Evolutionary conservation across 1,140 invertebrate species (phyloP).

Genomic region (Bombus soroeensis): DNA sequence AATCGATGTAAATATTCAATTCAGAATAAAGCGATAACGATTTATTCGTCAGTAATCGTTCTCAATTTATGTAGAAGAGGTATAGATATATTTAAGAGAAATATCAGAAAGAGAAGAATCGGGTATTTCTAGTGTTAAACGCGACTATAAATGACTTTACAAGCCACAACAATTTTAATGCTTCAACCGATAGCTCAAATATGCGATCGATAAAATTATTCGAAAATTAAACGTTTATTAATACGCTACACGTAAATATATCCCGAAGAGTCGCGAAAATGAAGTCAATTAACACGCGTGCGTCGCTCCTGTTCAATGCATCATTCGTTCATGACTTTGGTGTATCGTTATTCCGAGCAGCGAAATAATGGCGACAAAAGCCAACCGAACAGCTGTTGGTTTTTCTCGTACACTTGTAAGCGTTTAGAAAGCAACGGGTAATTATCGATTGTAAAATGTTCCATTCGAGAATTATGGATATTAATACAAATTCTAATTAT

Average conservation of each 20-base stretch:
- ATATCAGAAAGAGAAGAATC: too few relatives aligned
- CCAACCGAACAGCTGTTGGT: neutral
- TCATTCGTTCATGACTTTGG: constrained; percentile 43
- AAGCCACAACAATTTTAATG: neutral
- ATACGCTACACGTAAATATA: constrained; percentile 25
- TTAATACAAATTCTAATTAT: too few relatives aligned
- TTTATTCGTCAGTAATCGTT: too few relatives aligned
- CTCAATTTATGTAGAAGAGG: too few relatives aligned
- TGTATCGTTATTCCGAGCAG: constrained; percentile 33
- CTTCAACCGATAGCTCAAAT: too few relatives aligned
- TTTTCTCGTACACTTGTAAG: neutral
- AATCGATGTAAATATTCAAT: too few relatives aligned
- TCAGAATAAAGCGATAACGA: too few relatives aligned
- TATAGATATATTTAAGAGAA: neutral
- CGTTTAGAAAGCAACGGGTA: neutral
- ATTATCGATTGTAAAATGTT: neutral
- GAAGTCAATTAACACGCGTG: constrained; percentile 50
- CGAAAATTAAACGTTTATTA: neutral
- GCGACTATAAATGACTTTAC: too few relatives aligned
- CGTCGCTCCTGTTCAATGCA: constrained; percentile 27
- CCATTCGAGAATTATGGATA: too few relatives aligned
- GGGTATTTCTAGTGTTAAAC: too few relatives aligned
- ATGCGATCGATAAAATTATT: neutral
- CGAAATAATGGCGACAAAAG: constrained; percentile 31
- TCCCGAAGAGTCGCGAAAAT: constrained; percentile 43